Evolutionary conservation across 1,140 invertebrate species (phyloP), one percentile per base, ranked within the genome.

Genomic region (Andrena cerasifolii): DNA sequence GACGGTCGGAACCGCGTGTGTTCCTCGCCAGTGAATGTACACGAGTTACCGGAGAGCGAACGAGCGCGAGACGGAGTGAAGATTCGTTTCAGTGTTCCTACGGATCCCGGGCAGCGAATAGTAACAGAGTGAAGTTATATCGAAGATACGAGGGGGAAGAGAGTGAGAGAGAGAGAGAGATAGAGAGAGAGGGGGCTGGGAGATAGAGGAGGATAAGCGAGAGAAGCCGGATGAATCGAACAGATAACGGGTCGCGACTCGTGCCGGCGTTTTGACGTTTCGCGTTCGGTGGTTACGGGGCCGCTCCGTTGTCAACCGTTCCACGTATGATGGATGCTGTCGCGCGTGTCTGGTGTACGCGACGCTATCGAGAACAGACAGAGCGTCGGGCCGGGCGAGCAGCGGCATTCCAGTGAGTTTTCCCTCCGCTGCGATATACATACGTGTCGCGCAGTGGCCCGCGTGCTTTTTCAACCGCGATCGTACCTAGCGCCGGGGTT

Each of bases 311-410:
- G 54, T 80, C 73, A 43, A 31, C 56, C 65, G 3, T 61, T 26
- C 54, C 78, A 68, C 75, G 80, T 87, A 87, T 87, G 79, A 89
- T 89, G 87, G 81, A 89, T 88, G 81, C 85, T 88, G 80, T 72
- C 72, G 87, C 74, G 80, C 79, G 86, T 80, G 78, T 74, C 58
- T 65, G 66, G 86, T 83, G 75, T 70, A 79, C 85, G 75, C 75
- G 78, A 82, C 83, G 81, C 61, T 75, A 85, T 78, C 47, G 63
- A 45, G 67, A 83, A 70, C 85, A 89, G 86, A 89, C 86, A 87
- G 81, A 88, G 62, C 76, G 79, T 79, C 79, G 85, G 70, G 78
- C 24, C 56, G 78, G 53, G n/a, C 68, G 68, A 66, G 70, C 67
- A 63, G 58, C 73, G 53, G 26, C 40, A 40, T 70, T 43, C n/a